Percentiles rank a stretch among this genome's conserved stretches.
These are phyloP conservation scores for Odontomachus brunneus DNA, from an alignment of 1,140 invertebrate genomes.

Conservation along the genomic window DNA sequence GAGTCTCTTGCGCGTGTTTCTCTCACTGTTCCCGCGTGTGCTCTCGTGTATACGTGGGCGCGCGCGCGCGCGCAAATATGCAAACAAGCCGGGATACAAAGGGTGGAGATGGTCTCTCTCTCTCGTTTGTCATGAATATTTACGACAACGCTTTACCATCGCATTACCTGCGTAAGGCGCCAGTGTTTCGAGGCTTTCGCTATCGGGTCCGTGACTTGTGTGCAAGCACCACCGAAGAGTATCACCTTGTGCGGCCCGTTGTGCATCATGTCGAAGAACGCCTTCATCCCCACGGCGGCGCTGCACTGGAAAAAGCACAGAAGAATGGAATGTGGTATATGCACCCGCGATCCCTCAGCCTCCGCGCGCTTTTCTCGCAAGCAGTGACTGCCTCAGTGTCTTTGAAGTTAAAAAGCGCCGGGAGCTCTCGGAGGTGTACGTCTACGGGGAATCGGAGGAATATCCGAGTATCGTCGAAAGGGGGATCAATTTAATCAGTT, in stretches of 20 bases:
- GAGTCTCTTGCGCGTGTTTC: neutral
- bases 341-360: neutral
- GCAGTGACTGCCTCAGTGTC: too few relatives aligned
- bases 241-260: slow-evolving; percentile 95
- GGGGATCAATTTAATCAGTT: too few relatives aligned
- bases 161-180: slow-evolving; percentile 95
- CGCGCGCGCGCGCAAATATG: neutral
- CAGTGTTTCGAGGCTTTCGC: slow-evolving; percentile 98
- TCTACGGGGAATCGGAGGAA: too few relatives aligned
- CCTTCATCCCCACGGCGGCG: slow-evolving; percentile 98
- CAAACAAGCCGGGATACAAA: slow-evolving; percentile 9
- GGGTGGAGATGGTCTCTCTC: slow-evolving; percentile 1
- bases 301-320: slow-evolving; percentile 92
- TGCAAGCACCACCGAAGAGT: slow-evolving; percentile 98
- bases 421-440: too few relatives aligned
- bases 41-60: neutral
- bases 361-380: neutral
- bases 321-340: neutral
- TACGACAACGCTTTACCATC: slow-evolving; percentile 46
- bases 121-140: slow-evolving; percentile 42
- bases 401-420: neutral
- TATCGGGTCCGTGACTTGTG: slow-evolving; percentile 98
- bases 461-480: too few relatives aligned
- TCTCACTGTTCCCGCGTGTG: neutral
- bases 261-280: slow-evolving; percentile 99